phyloP scores from a whole-genome alignment of 2,888 invertebrate genomes.

The Sepioteuthis lessoniana region DNA sequence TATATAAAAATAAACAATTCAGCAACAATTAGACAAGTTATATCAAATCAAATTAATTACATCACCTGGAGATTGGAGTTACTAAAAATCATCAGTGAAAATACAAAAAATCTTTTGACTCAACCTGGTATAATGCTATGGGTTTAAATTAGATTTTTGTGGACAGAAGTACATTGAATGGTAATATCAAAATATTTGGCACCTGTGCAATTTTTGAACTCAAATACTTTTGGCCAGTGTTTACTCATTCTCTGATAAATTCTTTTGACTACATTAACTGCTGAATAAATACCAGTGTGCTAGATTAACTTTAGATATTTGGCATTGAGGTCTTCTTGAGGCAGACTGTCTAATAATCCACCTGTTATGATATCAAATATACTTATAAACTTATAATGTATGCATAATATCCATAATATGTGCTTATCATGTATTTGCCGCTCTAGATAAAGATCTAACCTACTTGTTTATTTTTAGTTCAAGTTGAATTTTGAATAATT shows the following conservation, averaged over 20 bases:
- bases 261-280: neutral
- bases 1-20: too few relatives aligned
- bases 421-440: neutral
- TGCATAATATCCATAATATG: neutral
- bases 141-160: neutral
- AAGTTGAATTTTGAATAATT: neutral
- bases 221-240: neutral
- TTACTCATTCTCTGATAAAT: slow-evolving; percentile 17
- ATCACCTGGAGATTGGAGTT: too few relatives aligned
- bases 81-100: too few relatives aligned
- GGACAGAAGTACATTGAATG: neutral
- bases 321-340: neutral
- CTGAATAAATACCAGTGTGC: neutral
- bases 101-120: neutral
- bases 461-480: neutral
- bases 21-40: too few relatives aligned
- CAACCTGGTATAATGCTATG: neutral
- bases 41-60: too few relatives aligned
- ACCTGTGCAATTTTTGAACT: neutral
- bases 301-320: neutral
- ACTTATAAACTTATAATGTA: neutral
- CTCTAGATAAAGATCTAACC: neutral
- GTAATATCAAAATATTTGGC: neutral
- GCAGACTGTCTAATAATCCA: neutral
- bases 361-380: neutral